Evolutionary conservation across 1,140 invertebrate genomes (phyloP).

Genomic region (Leptonema lineaticorne): DNA sequence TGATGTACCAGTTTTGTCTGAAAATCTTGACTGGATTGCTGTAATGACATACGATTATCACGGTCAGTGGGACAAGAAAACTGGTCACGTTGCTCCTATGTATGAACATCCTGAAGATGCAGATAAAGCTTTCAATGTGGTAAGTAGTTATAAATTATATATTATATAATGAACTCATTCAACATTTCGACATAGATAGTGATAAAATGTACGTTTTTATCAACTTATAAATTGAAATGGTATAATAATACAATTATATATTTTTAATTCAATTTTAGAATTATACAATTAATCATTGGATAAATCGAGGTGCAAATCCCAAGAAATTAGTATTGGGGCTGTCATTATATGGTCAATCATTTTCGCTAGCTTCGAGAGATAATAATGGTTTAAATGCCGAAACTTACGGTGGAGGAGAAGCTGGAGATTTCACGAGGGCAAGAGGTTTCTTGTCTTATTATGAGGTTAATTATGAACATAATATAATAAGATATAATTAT

Average conservation of each 20-base stretch:
- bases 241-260: background rate
- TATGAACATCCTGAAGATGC: constrained; percentile 71
- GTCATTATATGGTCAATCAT: constrained; percentile 83
- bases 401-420: constrained; percentile 72
- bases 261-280: constrained; percentile 62
- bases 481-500: constrained; percentile 3
- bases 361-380: constrained; percentile 65
- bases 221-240: background rate
- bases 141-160: constrained; percentile 48
- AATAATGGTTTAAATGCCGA: constrained; percentile 67
- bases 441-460: constrained; percentile 83
- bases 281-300: constrained; percentile 80
- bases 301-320: constrained; percentile 70
- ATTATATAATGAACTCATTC: too few relatives aligned
- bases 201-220: background rate
- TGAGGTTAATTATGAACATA: constrained; percentile 59
- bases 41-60: constrained; percentile 91
- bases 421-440: constrained; percentile 77
- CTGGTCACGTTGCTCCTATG: constrained; percentile 83
- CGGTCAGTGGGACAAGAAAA: constrained; percentile 88
- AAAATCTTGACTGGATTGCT: constrained; percentile 82
- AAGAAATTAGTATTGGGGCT: constrained; percentile 79
- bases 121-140: constrained; percentile 75
- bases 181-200: background rate
- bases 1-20: constrained; percentile 68